phyloP scores from a whole-genome alignment of 2,797 vertebrate genomes.

The Hemitrygon akajei region DNA sequence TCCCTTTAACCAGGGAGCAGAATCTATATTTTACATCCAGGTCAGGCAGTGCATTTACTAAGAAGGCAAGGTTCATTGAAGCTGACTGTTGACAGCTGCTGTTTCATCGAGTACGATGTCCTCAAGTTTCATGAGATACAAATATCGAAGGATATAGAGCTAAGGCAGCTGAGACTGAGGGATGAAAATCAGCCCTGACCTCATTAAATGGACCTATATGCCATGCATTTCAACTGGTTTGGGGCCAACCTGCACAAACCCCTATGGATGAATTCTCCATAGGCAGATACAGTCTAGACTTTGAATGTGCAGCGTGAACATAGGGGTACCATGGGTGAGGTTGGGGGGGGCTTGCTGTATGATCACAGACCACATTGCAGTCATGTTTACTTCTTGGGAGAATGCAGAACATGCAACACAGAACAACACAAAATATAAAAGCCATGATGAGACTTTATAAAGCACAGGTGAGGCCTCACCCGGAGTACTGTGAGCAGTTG shows the following conservation, averaged over 20 bases:
- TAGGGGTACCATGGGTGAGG: neutral
- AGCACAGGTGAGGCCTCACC: too few species aligned
- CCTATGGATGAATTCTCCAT: neutral
- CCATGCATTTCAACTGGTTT: neutral
- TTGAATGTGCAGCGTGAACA: neutral
- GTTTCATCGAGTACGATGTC: too few species aligned
- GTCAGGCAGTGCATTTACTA: too few species aligned
- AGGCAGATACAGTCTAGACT: neutral
- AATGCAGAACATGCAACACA: neutral
- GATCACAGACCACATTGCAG: neutral
- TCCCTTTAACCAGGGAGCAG: too few species aligned
- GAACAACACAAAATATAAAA: too few species aligned
- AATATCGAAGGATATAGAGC: neutral
- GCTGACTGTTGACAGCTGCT: too few species aligned
- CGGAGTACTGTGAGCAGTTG: too few species aligned
- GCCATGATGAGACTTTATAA: too few species aligned
- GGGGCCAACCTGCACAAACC: neutral
- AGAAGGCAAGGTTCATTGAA: too few species aligned
- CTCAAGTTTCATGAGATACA: neutral
- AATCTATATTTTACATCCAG: too few species aligned
- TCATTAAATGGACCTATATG: neutral
- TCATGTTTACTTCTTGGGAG: neutral
- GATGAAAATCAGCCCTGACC: neutral
- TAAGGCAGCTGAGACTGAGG: neutral
- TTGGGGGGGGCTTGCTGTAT: neutral